These are phyloP conservation scores for Trissolcus brochymenae DNA, from an alignment of 2,888 invertebrate species.

Conservation along the genomic window DNA sequence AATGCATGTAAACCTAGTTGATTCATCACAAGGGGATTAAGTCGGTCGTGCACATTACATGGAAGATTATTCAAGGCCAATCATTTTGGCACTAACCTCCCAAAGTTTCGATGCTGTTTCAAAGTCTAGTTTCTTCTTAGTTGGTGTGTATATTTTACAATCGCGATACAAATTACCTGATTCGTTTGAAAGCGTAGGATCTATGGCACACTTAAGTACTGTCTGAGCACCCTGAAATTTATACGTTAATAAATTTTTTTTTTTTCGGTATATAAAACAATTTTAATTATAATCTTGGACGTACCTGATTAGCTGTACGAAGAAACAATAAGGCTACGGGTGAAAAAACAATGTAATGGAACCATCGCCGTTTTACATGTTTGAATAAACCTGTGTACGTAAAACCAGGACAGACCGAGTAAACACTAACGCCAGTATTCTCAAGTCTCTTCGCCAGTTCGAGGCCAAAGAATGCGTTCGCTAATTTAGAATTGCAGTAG, in stretches of 20 bases:
- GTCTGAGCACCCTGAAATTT: slow-evolving; percentile 86
- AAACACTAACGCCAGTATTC: slow-evolving; percentile 81
- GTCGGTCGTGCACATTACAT: background rate
- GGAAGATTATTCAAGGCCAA: slow-evolving; percentile 62
- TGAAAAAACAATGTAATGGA: slow-evolving; percentile 83
- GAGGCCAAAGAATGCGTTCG: slow-evolving; percentile 84
- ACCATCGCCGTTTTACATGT: slow-evolving; percentile 81
- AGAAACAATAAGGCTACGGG: slow-evolving; percentile 85
- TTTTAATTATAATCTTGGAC: slow-evolving; percentile 30
- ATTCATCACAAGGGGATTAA: too few species aligned
- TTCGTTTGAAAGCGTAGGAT: slow-evolving; percentile 79
- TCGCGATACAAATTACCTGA: slow-evolving; percentile 87
- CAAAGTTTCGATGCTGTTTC: slow-evolving; percentile 83
- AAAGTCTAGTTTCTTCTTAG: slow-evolving; percentile 79
- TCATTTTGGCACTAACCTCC: slow-evolving; percentile 81
- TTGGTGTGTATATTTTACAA: slow-evolving; percentile 82
- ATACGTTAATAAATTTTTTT: background rate
- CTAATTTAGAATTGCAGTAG: slow-evolving; percentile 87
- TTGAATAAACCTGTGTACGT: slow-evolving; percentile 87
- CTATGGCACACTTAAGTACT: slow-evolving; percentile 86
- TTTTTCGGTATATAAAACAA: background rate
- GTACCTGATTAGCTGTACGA: slow-evolving; percentile 84
- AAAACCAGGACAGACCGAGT: slow-evolving; percentile 87
- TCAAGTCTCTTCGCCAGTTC: slow-evolving; percentile 80
- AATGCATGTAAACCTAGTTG: slow-evolving; percentile 8